phyloP scores from a whole-genome alignment of 2,797 vertebrate species.

The Ataeniobius toweri region DNA sequence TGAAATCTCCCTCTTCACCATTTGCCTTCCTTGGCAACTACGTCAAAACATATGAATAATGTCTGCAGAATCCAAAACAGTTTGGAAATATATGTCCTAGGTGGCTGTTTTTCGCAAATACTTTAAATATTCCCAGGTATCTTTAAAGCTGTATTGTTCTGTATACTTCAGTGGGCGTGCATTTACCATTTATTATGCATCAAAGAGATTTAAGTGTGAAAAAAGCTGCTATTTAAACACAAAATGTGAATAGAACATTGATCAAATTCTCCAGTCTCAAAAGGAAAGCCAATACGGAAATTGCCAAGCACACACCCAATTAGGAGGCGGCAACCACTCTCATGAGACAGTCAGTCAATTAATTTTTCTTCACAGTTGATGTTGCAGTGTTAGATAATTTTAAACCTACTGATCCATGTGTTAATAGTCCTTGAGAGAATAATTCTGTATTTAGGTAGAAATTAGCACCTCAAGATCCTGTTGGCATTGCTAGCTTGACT shows the following conservation, averaged over 20 bases:
- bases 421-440: neutral
- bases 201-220: neutral
- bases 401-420: slow-evolving; percentile 1
- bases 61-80: slow-evolving; percentile 29
- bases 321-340: neutral
- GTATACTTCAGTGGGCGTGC: neutral
- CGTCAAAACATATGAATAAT: slow-evolving; percentile 27
- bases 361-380: slow-evolving; percentile 6
- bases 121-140: neutral
- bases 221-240: neutral
- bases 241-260: neutral
- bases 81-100: slow-evolving; percentile 29
- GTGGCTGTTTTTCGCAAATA: slow-evolving; percentile 17
- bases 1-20: slow-evolving; percentile 33
- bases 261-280: neutral
- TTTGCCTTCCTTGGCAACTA: slow-evolving; percentile 32
- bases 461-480: neutral
- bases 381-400: neutral
- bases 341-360: neutral
- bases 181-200: neutral
- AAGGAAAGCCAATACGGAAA: neutral
- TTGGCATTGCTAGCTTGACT: slow-evolving; percentile 5
- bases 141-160: neutral
- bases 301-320: neutral
- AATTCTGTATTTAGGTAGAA: slow-evolving; percentile 1